Evolutionary conservation across 1,140 invertebrate genomes (phyloP).

Genomic region (Lordiphosa clarofinis): DNA sequence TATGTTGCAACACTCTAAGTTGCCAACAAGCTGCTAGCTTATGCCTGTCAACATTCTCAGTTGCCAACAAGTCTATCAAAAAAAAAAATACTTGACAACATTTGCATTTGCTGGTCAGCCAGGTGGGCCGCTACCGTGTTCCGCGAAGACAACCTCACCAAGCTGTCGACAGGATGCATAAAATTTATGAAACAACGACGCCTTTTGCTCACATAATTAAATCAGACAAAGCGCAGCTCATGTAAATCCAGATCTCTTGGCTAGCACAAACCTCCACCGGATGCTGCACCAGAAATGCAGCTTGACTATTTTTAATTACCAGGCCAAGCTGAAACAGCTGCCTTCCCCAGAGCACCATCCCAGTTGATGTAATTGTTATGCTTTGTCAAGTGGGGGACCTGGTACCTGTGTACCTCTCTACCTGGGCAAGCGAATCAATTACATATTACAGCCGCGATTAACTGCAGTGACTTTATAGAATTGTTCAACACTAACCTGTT

Average conservation of each 20-base stretch:
- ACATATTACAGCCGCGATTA: constrained; percentile 66
- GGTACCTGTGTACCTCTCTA: too few species aligned
- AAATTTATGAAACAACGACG: constrained; percentile 76
- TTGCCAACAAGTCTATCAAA: constrained; percentile 74
- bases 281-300: constrained; percentile 70
- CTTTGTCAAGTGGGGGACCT: constrained; percentile 43
- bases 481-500: constrained; percentile 63
- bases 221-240: constrained; percentile 71
- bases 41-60: constrained; percentile 24
- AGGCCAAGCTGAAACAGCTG: constrained; percentile 38
- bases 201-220: constrained; percentile 76
- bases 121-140: constrained; percentile 30
- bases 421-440: constrained; percentile 67
- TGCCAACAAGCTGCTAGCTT: neutral
- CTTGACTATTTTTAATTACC: constrained; percentile 77
- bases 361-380: constrained; percentile 64
- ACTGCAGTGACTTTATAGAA: constrained; percentile 72
- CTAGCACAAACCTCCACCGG: constrained; percentile 43
- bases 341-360: constrained; percentile 15
- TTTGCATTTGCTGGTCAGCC: constrained; percentile 37
- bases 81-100: constrained; percentile 55
- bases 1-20: too few species aligned
- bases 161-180: constrained; percentile 60
- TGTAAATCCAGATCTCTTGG: constrained; percentile 58
- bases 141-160: constrained; percentile 33